A percentile compares a stretch with the other conserved stretches of the same genome.
phyloP scores from a whole-genome alignment of 92 coral and sea anemone species.

The Hydrozoanthus gracilis region DNA sequence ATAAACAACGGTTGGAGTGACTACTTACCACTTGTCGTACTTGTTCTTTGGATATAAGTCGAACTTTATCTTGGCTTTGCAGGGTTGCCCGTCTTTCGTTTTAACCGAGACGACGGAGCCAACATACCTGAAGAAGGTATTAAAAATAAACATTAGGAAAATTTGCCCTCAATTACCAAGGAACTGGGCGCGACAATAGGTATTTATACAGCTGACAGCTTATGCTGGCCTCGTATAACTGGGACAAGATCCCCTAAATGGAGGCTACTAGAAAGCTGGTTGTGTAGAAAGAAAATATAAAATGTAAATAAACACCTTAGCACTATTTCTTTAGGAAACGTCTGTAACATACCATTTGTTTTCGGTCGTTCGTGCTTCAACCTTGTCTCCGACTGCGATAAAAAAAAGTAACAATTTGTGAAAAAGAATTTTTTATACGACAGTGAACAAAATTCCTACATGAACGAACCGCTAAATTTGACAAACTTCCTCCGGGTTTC shows the following conservation, averaged over 20 bases:
- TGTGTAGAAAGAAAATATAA: too few relatives aligned
- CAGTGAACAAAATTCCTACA: too few relatives aligned
- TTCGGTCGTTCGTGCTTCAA: conserved; percentile 43
- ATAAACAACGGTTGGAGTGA: background rate
- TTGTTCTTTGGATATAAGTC: conserved; percentile 87
- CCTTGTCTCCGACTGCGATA: conserved; percentile 34
- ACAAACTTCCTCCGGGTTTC: too few relatives aligned
- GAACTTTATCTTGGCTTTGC: conserved; percentile 83
- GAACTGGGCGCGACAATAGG: too few relatives aligned
- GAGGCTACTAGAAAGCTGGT: too few relatives aligned
- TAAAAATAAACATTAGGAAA: background rate
- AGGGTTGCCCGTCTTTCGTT: conserved; percentile 65
- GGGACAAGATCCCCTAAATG: too few relatives aligned
- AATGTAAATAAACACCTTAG: too few relatives aligned
- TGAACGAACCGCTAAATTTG: too few relatives aligned
- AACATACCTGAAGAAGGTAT: conserved; percentile 66
- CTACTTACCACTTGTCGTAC: conserved; percentile 90
- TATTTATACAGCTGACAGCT: too few relatives aligned
- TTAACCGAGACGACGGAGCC: conserved; percentile 82
- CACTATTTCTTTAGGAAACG: too few relatives aligned
- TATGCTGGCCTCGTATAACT: too few relatives aligned
- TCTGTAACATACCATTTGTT: conserved; percentile 32
- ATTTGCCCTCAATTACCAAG: too few relatives aligned
- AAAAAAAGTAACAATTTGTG: background rate
- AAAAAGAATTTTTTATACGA: background rate